phyloP scores from a whole-genome alignment of 2,888 invertebrate species.

The Agrochola circellaris region DNA sequence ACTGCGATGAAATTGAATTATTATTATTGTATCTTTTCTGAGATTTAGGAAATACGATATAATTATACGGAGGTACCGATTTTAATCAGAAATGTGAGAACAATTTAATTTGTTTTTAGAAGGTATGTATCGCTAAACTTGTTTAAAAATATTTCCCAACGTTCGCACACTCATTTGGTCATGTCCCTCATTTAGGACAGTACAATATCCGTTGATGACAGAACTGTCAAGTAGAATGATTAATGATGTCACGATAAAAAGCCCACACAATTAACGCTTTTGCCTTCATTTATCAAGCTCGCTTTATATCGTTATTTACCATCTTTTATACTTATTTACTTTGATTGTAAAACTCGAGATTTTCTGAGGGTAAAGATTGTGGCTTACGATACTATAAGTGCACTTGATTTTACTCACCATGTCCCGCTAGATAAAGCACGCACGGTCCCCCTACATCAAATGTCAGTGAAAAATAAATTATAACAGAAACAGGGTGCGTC shows the following conservation, averaged over 20 bases:
- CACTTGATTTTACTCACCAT: slow-evolving; percentile 46
- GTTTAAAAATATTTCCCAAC: slow-evolving; percentile 7
- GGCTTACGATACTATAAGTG: slow-evolving; percentile 5
- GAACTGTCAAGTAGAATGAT: slow-evolving; percentile 43
- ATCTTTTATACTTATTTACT: not conserved
- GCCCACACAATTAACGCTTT: slow-evolving; percentile 19
- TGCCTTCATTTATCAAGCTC: slow-evolving; percentile 14
- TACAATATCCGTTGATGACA: slow-evolving; percentile 51
- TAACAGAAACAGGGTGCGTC: slow-evolving; percentile 81
- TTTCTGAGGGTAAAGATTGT: not conserved
- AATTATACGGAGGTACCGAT: not conserved
- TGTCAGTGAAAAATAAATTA: slow-evolving; percentile 84
- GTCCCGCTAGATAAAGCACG: slow-evolving; percentile 77
- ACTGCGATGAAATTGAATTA: slow-evolving; percentile 61
- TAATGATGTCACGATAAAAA: slow-evolving; percentile 35
- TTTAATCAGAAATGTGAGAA: not conserved
- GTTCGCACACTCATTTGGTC: slow-evolving; percentile 16
- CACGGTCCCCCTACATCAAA: slow-evolving; percentile 76
- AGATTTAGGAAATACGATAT: slow-evolving; percentile 1
- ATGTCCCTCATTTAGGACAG: slow-evolving; percentile 47
- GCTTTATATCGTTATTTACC: slow-evolving; percentile 8
- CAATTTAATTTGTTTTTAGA: not conserved
- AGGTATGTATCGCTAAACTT: not conserved
- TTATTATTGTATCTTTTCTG: slow-evolving; percentile 12
- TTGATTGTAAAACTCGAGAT: not conserved